A percentile compares a stretch with the other conserved stretches of the same genome.
phyloP scores from a whole-genome alignment of 2,113 vertebrate species.

The Pedetes capensis region DNA sequence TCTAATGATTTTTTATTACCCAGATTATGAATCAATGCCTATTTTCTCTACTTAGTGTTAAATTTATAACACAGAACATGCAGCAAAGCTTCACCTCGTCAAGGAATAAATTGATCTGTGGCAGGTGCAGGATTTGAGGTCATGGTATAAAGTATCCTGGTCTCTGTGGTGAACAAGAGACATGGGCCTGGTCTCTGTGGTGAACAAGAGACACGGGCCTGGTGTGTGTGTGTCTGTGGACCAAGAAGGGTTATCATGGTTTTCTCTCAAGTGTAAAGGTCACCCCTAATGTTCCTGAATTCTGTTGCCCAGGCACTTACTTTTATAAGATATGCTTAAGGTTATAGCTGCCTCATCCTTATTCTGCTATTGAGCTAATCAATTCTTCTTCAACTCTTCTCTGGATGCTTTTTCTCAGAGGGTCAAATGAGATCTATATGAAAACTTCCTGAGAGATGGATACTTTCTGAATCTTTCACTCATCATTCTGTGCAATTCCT shows the following conservation, averaged over 20 bases:
- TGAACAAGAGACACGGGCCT: background rate
- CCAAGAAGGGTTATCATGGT: background rate
- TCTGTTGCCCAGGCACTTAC: background rate
- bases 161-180: background rate
- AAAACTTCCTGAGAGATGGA: background rate
- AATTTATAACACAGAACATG: slow-evolving; percentile 6
- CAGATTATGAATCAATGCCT: background rate
- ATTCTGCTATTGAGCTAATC: background rate
- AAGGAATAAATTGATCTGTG: background rate
- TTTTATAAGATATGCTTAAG: background rate
- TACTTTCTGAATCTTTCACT: background rate
- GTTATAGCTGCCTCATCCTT: background rate
- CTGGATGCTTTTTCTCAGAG: background rate
- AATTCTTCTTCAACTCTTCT: background rate
- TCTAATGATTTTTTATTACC: background rate
- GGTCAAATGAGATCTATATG: background rate
- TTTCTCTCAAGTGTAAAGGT: background rate
- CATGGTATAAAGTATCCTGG: background rate
- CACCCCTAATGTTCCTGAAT: background rate
- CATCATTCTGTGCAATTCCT: background rate
- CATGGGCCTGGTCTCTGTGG: background rate
- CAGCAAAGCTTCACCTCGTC: background rate
- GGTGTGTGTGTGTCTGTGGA: background rate
- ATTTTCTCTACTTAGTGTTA: background rate
- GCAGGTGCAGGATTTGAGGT: background rate